phyloP scores from a whole-genome alignment of 92 coral and sea anemone species.

The Epizoanthus ramosus region DNA sequence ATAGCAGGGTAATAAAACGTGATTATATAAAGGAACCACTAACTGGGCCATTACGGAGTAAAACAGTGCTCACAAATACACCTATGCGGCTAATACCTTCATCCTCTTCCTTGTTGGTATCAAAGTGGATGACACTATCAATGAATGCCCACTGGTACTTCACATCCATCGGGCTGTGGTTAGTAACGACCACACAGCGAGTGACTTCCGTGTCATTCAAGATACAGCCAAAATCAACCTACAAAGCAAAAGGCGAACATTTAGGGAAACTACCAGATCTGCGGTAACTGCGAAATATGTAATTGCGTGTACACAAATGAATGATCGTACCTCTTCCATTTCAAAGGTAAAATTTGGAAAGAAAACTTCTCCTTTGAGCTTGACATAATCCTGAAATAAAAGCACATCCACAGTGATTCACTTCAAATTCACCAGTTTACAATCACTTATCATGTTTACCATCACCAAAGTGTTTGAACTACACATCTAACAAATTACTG shows the following conservation, averaged over 20 bases:
- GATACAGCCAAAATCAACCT: conserved; percentile 99
- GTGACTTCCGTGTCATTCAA: conserved; percentile 98
- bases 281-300: background rate
- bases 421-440: too few relatives aligned
- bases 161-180: conserved; percentile 98
- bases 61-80: too few relatives aligned
- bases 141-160: conserved; percentile 95
- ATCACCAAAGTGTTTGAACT: too few relatives aligned
- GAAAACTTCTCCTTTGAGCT: conserved; percentile 90
- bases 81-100: conserved; percentile 60
- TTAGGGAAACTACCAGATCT: background rate
- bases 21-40: too few relatives aligned
- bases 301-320: background rate
- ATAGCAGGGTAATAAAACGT: too few relatives aligned
- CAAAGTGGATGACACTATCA: conserved; percentile 84
- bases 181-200: conserved; percentile 81
- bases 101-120: conserved; percentile 77
- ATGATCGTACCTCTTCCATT: conserved; percentile 71
- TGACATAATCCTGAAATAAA: conserved; percentile 73
- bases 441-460: too few relatives aligned
- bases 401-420: too few relatives aligned
- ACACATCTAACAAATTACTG: too few relatives aligned
- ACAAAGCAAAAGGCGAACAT: background rate
- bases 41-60: too few relatives aligned
- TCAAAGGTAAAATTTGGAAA: conserved; percentile 96